Base-by-base conservation (phyloP, 2,797 vertebrate genomes). In the Paramormyrops hopkinsi region DNA sequence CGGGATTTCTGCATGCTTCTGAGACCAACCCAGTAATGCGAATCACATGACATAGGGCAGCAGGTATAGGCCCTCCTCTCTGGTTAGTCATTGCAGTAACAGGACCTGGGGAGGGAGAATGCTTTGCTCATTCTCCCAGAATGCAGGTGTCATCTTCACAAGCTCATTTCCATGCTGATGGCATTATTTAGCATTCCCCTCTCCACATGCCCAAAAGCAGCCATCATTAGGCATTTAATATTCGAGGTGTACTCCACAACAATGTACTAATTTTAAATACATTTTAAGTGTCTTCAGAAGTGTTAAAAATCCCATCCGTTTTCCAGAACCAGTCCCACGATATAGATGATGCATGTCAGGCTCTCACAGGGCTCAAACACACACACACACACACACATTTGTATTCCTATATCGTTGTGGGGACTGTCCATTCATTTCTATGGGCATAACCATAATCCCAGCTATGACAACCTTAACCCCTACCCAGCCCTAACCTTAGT, bases 41-140 rank as follows among this genome's bases (percentile, higher is more conserved):
- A 89, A 65, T 62, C 53, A 85, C 88, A 85, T 54, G 76, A 53
- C n/a, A n/a, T n/a, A 7, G 2, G 12, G 82, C 79, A 62, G 79
- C 37, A 65, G 41, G 33, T 33, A 76, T 4, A 22, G 79, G 76
- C 3, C 79, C 41, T 25, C 19, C 41, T 29, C 2, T 25, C 37
- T 89, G 29, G 29, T 48, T 5, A 62, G 53, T 29, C n/a, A 14
- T 4, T 82, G 29, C 53, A 33, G 46, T n/a, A 51, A n/a, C 44
- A 41, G 88, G 9, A 37, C 48, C 54, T 50, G 41, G 50, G 19
- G n/a, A 44, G 22, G n/a, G 37, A 22, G 33, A 51, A 76, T 19
- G 19, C 22, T 54, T 22, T 56, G 79, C 37, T 83, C n/a, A 50
- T 33, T 33, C 50, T 41, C 33, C 29, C 50, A 82, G 73, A 56